A percentile compares a stretch with the other conserved stretches of the same genome.
These are phyloP conservation scores for Epistrophella euchroma DNA, from an alignment of 2,888 invertebrate genomes.

Conservation along the genomic window DNA sequence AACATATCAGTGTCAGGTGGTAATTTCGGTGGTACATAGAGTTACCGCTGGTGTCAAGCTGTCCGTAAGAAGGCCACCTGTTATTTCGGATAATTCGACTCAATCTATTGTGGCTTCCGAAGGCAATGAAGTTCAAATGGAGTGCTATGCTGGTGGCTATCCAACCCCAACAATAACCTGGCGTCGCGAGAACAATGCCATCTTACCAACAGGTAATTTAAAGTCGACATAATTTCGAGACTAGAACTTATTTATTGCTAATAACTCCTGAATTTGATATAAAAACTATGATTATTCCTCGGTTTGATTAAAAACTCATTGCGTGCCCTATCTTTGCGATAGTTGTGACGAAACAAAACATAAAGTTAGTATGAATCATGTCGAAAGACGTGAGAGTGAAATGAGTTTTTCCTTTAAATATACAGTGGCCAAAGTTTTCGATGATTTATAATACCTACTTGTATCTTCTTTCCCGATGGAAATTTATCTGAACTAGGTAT, in stretches of 20 bases:
- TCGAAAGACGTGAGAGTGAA: background rate
- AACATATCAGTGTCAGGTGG: constrained; percentile 93
- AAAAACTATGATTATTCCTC: background rate
- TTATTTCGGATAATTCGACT: constrained; percentile 96
- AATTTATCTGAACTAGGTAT: background rate
- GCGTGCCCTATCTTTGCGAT: background rate
- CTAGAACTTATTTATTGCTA: background rate
- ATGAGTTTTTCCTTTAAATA: background rate
- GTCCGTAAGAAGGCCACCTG: constrained; percentile 94
- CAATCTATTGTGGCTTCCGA: constrained; percentile 86
- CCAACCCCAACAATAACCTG: constrained; percentile 94
- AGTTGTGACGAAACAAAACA: background rate
- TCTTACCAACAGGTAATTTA: constrained; percentile 91
- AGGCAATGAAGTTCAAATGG: constrained; percentile 88
- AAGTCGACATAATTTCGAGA: background rate
- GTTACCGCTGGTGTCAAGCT: constrained; percentile 93
- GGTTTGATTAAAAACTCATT: constrained; percentile 6
- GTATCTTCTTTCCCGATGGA: background rate
- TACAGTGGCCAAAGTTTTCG: background rate
- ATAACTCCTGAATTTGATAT: constrained; percentile 14
- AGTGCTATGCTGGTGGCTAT: constrained; percentile 95
- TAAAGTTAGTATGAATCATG: constrained; percentile 8
- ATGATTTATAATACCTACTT: background rate
- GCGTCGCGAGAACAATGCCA: constrained; percentile 96
- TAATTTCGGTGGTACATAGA: constrained; percentile 91